Conservation (phyloP, 2,888 invertebrate genomes). For the Drosophila testacea region DNA sequence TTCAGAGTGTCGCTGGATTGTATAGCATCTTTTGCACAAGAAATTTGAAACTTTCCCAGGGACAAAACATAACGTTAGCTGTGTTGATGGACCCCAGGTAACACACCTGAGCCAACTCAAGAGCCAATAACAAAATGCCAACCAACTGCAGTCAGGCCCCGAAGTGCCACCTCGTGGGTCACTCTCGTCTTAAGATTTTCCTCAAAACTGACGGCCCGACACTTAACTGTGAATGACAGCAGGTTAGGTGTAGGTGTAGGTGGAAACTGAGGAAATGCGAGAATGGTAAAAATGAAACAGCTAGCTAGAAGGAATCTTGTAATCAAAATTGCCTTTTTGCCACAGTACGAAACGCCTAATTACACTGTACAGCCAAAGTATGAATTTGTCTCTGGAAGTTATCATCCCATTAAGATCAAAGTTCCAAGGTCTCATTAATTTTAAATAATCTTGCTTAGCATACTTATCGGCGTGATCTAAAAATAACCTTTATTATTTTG, state of each 20-base stretch:
- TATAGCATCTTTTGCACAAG: conserved; percentile 18
- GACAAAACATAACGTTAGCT: neutral
- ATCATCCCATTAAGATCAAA: neutral
- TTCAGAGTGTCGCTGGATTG: neutral
- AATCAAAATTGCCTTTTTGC: conserved; percentile 36
- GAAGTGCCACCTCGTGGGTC: conserved; percentile 17
- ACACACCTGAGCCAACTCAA: conserved; percentile 56
- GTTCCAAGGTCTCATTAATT: neutral
- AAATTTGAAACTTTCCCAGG: conserved; percentile 63
- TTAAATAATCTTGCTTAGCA: neutral
- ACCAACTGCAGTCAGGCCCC: conserved; percentile 8
- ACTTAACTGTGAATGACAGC: conserved; percentile 21
- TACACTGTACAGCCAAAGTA: conserved; percentile 25
- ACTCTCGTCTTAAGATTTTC: conserved; percentile 29
- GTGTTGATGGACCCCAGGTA: conserved; percentile 17
- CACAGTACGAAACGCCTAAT: conserved; percentile 20
- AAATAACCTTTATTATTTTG: no score
- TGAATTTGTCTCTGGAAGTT: neutral
- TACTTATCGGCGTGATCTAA: no score
- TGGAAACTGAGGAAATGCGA: neutral
- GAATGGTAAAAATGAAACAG: neutral
- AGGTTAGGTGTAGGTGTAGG: neutral
- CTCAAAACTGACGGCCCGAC: conserved; percentile 10
- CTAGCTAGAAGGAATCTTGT: conserved; percentile 27
- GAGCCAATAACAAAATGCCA: conserved; percentile 59